Conservation (phyloP, 2,797 vertebrate genomes). For the Zonotrichia albicollis region DNA sequence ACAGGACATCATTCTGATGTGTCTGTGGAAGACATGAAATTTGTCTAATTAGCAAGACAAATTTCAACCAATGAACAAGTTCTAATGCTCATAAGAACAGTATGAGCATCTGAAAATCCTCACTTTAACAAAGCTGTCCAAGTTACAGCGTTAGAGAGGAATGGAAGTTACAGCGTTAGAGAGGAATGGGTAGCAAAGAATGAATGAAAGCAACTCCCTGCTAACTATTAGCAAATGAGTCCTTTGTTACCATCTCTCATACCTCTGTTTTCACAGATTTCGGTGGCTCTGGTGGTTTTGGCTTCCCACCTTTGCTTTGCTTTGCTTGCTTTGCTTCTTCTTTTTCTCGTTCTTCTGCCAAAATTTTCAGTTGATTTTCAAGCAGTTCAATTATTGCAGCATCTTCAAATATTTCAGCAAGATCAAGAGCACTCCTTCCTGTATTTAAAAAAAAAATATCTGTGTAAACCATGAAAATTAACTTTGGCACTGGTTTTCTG, state of each 20-base stretch:
- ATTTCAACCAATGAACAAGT: neutral
- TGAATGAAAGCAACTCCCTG: neutral
- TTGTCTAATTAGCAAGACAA: neutral
- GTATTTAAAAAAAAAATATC: neutral
- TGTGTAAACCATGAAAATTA: neutral
- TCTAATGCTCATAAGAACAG: neutral
- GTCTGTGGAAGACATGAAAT: neutral
- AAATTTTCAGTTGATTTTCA: slow-evolving; percentile 77
- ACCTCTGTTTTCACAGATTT: slow-evolving; percentile 78
- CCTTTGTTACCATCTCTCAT: neutral
- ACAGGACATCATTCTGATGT: neutral
- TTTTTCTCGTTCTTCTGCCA: slow-evolving; percentile 77
- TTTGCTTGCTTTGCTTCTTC: slow-evolving; percentile 53
- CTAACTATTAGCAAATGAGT: neutral
- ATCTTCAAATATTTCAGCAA: slow-evolving; percentile 84
- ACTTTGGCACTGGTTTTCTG: neutral
- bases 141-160: neutral
- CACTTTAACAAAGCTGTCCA: neutral
- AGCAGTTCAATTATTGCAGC: slow-evolving; percentile 80
- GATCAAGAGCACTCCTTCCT: slow-evolving; percentile 85
- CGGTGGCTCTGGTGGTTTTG: slow-evolving; percentile 60
- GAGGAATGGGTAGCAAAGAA: neutral
- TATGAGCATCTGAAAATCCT: neutral
- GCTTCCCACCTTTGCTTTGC: neutral
- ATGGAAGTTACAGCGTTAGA: neutral